Base-by-base conservation (phyloP, 2,888 invertebrate genomes). In the Epicampocera succincta region DNA sequence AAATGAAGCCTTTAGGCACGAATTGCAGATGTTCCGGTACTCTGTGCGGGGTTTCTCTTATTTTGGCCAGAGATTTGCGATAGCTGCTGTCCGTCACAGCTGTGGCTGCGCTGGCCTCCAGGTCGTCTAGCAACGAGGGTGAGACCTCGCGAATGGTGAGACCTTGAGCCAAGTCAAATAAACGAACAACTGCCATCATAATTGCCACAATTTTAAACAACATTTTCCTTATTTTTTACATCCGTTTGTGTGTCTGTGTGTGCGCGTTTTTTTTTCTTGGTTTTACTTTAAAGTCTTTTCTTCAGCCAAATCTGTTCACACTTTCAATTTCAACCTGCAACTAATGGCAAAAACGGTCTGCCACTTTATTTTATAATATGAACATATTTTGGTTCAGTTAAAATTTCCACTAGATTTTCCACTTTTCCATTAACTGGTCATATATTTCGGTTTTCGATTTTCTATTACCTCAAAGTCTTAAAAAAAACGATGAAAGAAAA, bases 1-100 rank as follows among this genome's bases (percentile, higher is more conserved):
- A 86, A 29, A 85, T 85, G 68, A 85, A 87, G 1, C 86, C 85
- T 6, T 85, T 85, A 8, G 68, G 66, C n/a, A 88, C 77, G 52
- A 86, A 86, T 84, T 89, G 89, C 65, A 87, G 75, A 68, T 88
- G 85, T 0, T 84, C 48, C 0, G 90, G 87, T 0, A 87, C 87
- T 3, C 87, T 82, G 21, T 86, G 85, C 0, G 65, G 65, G 0
- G 87, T 80, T 13, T 85, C 81, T 65, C 86, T 86, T 1, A 76
- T 42, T 29, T 86, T 86, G 0, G 88, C 87, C 38, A 80, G 69
- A 0, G 89, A 87, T 1, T 87, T 71, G 1, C 87, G 87, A 84
- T 89, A 89, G 11, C 13, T 56, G n/a, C 2, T 46, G 0, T 21
- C 63, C 0, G 38, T 46, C 4, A 3, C 46, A 6, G 54, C 2